Base-by-base conservation (phyloP, 2,797 vertebrate genomes). In the Smutsia gigantea region DNA sequence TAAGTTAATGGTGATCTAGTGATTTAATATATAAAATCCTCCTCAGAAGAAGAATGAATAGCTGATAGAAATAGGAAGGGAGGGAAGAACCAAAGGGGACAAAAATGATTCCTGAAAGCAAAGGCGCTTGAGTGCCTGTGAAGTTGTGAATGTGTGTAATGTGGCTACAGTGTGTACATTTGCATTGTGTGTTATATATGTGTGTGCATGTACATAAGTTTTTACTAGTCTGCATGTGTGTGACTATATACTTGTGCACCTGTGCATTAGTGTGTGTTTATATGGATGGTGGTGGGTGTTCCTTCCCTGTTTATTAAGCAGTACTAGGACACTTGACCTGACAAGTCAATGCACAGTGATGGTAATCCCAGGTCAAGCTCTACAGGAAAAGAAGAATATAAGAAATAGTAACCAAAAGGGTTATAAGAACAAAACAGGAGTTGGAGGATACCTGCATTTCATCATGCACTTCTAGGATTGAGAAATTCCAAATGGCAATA, bases 241-340 rank as follows among this genome's bases (percentile, higher is more conserved):
- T 77, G 46, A 83, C 29, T 53, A n/a, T 13, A 17, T 59, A 49
- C 23, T 15, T 66, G 21, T 64, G 31, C 5, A 55, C 23, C 6
- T 53, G 31, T 53, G 18, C 37, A 51, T 71, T 46, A 55, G 23
- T 74, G 63, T 11, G 61, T 63, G 25, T 18, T 4, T 51, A 39
- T 34, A 31, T 55, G 31, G 10, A 53, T 3, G 7, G 68, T 68
- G 74, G n/a, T 88, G 29, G 15, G 74, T 23, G 5, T 71, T 55
- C 25, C 55, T 94, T 78, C 57, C 29, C 29, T 92, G 4, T 87
- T 95, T 79, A 69, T 42, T 91, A 37, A 92, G 91, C 92, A 77
- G 51, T 46, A 57, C 53, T 14, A 42, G 11, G 59, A 21, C 11
- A 15, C 2, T 78, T 86, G 66, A 51, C 29, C 42, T 57, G n/a